Evolutionary conservation across 1,140 invertebrate genomes (phyloP), one percentile per base, ranked within the genome.

Genomic region (Pseudachorutes palmiensis): DNA sequence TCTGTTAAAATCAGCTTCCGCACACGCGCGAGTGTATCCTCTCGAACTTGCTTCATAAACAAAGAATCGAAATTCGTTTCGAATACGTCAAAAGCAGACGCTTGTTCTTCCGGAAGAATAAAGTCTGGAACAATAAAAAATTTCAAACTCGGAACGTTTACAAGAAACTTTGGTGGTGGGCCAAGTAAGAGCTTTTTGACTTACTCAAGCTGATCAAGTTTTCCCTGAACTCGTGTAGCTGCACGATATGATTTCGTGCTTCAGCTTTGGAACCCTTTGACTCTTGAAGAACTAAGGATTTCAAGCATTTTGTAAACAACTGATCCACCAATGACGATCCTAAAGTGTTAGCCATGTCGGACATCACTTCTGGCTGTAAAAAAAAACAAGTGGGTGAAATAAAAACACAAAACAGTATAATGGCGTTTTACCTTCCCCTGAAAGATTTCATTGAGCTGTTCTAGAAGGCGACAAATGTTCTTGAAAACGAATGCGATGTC

Each of bases 1-100:
- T 94, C 89, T 75, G 88, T 87, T 64, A 86, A 85, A 82, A 93
- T 90, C 28, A 94, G 85, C 69, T 79, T 80, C 49, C 85, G 80
- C 0, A 91, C 89, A 70, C 80, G 82, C 31, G 84, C 82, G 29
- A 91, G 75, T 55, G 91, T 86, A 64, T 87, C 82, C 73, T 87
- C 82, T 73, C 87, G 87, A 63, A 88, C 86, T 76, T 91, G 89
- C 71, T 88, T 84, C 36, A 88, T 85, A 79, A 90, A 93, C 28
- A 91, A 78, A 3, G 83, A 78, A 75, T 92, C 87, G 45, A 94
- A 85, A 78, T 92, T 87, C 31, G 84, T 81, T 1, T 86, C 82
- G 76, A 91, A 93, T 51, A 87, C 81, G 2, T 79, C 73, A 12
- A 83, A 74, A 14, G 89, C 76, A 1, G 81, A 79, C 22, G 79